Percentiles rank a stretch among this genome's conserved stretches.
phyloP scores from a whole-genome alignment of 2,113 vertebrate genomes.

The Entelurus aequoreus region DNA sequence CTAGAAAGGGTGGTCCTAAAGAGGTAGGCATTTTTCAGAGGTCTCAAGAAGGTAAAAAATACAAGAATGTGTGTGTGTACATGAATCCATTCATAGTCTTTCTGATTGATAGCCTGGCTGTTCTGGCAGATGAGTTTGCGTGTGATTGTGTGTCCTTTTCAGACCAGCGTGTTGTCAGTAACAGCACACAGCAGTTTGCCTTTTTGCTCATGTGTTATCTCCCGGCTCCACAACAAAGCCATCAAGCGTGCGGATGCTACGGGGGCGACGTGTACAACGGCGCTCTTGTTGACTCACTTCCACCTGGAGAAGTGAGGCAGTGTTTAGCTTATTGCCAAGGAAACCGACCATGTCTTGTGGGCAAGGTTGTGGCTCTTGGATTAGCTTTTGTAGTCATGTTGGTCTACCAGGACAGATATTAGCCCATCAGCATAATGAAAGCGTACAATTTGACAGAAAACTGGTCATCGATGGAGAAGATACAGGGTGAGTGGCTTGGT shows the following conservation, averaged over 20 bases:
- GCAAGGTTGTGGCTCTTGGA: conserved; percentile 7
- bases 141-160: conserved; percentile 23
- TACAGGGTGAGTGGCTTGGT: too few species aligned
- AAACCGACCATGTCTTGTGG: conserved; percentile 49
- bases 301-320: conserved; percentile 60
- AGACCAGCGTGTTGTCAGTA: conserved; percentile 27
- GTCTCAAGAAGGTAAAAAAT: too few species aligned
- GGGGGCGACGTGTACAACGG: conserved; percentile 61
- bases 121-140: conserved; percentile 1
- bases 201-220: conserved; percentile 23
- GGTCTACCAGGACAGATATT: background rate
- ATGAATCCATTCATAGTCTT: conserved; percentile 28
- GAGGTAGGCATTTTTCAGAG: too few species aligned
- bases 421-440: background rate
- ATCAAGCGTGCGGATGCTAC: conserved; percentile 40
- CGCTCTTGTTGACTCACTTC: conserved; percentile 61
- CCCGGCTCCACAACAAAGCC: conserved; percentile 37
- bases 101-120: conserved; percentile 3
- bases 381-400: background rate
- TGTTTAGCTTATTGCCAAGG: conserved; percentile 66
- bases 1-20: too few species aligned
- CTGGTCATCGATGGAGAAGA: too few species aligned
- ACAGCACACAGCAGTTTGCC: conserved; percentile 31
- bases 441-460: too few species aligned
- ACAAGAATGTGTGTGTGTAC: background rate